A percentile compares a stretch with the other conserved stretches of the same genome.
phyloP scores from a whole-genome alignment of 1,140 invertebrate species.

The Bradysia coprophila region DNA sequence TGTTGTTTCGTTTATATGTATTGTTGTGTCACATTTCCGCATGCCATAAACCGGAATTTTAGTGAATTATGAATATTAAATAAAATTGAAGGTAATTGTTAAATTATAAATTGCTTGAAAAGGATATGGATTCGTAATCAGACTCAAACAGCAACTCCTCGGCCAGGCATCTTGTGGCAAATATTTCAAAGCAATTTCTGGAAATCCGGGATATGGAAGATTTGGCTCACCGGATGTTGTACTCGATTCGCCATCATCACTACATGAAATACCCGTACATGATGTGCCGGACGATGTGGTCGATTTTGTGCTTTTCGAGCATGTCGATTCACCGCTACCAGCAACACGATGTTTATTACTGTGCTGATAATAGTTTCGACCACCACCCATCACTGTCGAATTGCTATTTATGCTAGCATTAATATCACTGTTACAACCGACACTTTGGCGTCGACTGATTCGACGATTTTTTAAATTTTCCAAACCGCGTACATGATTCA shows the following conservation, averaged over 20 bases:
- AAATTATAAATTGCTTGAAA: constrained; percentile 34
- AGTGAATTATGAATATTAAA: too few species aligned
- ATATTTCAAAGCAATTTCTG: constrained; percentile 60
- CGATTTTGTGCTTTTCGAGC: not conserved
- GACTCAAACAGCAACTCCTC: constrained; percentile 78
- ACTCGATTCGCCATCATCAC: constrained; percentile 38
- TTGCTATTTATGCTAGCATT: not conserved
- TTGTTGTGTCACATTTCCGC: too few species aligned
- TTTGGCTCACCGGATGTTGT: constrained; percentile 37
- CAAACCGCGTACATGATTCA: not conserved
- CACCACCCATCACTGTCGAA: not conserved
- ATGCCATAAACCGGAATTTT: too few species aligned
- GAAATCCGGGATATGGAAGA: constrained; percentile 77
- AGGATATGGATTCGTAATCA: constrained; percentile 99
- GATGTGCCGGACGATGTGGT: constrained; percentile 11
- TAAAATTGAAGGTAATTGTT: too few species aligned
- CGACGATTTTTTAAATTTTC: not conserved
- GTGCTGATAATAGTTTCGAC: not conserved
- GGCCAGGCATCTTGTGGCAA: constrained; percentile 71
- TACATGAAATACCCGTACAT: constrained; percentile 25
- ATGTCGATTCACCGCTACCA: not conserved
- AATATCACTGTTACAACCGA: not conserved
- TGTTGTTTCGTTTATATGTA: too few species aligned
- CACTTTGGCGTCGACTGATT: not conserved
- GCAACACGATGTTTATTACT: not conserved